Base-by-base conservation (phyloP, 35 echinoderm and acorn worm genomes). In the Ptychodera flava region DNA sequence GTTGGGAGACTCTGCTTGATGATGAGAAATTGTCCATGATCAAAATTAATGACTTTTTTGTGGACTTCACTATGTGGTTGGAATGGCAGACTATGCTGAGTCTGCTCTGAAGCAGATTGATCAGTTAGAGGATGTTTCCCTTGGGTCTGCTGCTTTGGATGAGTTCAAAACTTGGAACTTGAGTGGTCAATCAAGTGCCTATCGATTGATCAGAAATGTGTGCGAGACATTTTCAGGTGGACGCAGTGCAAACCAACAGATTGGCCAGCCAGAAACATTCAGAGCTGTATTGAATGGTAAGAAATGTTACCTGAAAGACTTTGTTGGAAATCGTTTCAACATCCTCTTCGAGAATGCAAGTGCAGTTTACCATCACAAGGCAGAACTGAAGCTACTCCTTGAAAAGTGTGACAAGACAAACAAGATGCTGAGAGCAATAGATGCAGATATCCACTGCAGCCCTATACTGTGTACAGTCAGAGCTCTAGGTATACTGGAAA, bases 81-180 rank as follows among this genome's bases (percentile, higher is more conserved):
- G 86, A 30, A 37, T 87, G 27, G 84, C 86, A 28, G 90, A 91
- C 77, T 91, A 91, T 87, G 85, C 85, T 6, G n/a, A 84, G 34
- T 28, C 85, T 28, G 90, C 90, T 2, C 28, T 82, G 14, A 82
- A 82, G 34, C 30, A 33, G 27, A 33, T 31, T 31, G 80, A 82
- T 22, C 31, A 82, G 34, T 32, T 82, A 33, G 80, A 31, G 6
- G 31, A 33, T 32, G 80, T 16, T 12, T 6, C 28, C n/a, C 28
- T 29, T 2, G 31, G 31, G 30, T 2, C 30, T 6, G 78, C 28
- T 15, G 29, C 32, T 0, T 1, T 34, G 34, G 22, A 2, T 34
- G 27, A 33, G 31, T 34, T 34, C 31, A 14, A 33, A 31, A 31
- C 31, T 32, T 33, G 31, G 30, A 82, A 31, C 14, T 16, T 31